Evolutionary conservation across 2,113 vertebrate genomes (phyloP).

Genomic region (Toxotes chatareus): DNA sequence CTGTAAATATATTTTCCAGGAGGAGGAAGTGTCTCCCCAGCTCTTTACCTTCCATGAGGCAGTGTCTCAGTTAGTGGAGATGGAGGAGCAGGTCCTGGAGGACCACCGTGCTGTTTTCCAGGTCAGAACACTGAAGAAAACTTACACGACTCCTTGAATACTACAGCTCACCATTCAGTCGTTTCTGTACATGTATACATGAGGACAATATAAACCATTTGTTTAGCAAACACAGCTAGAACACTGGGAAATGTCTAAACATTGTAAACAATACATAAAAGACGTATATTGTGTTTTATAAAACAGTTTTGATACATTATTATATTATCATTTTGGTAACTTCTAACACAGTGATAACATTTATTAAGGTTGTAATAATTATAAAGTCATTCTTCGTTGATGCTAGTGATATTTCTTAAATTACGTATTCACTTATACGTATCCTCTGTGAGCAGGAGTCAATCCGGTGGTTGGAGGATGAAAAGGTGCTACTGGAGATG

Average conservation of each 20-base stretch:
- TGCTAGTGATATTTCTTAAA: neutral
- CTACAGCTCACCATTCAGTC: neutral
- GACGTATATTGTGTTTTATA: neutral
- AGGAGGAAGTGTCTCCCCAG: constrained; percentile 98
- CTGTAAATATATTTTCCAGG: constrained; percentile 79
- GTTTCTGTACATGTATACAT: neutral
- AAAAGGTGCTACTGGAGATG: constrained; percentile 97
- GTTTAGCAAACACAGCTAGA: neutral
- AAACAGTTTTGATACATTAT: neutral
- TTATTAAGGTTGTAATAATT: neutral
- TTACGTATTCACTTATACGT: neutral
- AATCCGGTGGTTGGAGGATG: constrained; percentile 96
- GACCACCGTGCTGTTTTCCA: constrained; percentile 97
- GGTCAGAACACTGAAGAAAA: constrained; percentile 80
- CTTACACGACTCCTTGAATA: neutral
- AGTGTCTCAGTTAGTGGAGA: constrained; percentile 97
- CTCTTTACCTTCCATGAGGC: constrained; percentile 98
- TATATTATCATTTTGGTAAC: neutral
- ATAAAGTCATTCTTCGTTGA: neutral
- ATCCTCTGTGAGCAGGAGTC: constrained; percentile 88
- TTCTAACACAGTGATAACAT: neutral
- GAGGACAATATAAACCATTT: neutral
- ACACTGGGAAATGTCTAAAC: neutral
- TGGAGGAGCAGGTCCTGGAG: constrained; percentile 98
- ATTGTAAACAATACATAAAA: neutral